Conservation (phyloP, 2,888 invertebrate genomes). For the Labia minor region DNA sequence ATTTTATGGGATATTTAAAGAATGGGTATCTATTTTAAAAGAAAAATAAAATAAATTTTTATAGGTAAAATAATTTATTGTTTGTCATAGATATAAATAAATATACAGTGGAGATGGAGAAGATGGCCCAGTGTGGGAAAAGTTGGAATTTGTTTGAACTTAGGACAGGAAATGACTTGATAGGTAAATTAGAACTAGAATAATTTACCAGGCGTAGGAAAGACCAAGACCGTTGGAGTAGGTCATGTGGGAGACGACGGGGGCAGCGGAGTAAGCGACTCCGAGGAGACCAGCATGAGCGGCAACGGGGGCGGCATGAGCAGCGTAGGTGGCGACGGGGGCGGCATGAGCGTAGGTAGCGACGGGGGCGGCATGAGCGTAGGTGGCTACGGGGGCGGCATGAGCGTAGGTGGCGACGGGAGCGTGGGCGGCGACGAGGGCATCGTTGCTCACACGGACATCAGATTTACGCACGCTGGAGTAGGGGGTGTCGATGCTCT, state of each 20-base stretch:
- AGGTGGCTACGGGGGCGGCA: conserved; percentile 21
- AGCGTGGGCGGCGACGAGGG: conserved; percentile 30
- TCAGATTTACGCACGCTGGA: conserved; percentile 59
- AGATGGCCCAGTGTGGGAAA: neutral
- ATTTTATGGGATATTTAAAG: no score
- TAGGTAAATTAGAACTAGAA: conserved; percentile 16
- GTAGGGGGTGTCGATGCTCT: conserved; percentile 60
- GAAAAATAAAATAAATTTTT: neutral
- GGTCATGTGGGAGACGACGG: conserved; percentile 30
- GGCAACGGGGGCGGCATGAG: conserved; percentile 23
- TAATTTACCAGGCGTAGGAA: conserved; percentile 44
- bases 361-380: no score
- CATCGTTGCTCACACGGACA: conserved; percentile 58
- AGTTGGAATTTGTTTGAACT: neutral
- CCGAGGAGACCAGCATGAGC: conserved; percentile 27
- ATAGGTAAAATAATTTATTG: neutral
- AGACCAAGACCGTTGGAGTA: conserved; percentile 43
- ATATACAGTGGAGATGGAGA: neutral
- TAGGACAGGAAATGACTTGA: neutral
- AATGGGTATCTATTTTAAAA: no score
- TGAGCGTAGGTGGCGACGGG: conserved; percentile 27
- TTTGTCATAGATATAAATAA: neutral
- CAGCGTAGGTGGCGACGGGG: conserved; percentile 27
- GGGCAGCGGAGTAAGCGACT: conserved; percentile 30
- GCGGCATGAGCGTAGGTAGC: conserved; percentile 28